Base-by-base conservation (phyloP, 2,797 vertebrate species). In the Streptopelia turtur region DNA sequence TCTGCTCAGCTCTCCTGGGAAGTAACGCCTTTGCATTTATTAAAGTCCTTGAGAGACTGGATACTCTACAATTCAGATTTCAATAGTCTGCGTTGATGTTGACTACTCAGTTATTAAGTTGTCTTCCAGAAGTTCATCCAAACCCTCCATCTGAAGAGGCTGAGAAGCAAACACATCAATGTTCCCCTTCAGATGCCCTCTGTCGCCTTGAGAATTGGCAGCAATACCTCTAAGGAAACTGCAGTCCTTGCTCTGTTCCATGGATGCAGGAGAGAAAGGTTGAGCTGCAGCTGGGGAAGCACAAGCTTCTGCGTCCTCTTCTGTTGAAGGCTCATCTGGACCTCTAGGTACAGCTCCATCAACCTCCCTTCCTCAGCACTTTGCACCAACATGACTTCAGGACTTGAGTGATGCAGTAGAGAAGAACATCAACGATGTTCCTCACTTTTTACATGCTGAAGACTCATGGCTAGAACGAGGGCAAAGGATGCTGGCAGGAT, bases 101-200 rank as follows among this genome's bases (percentile, higher is more conserved):
- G 91, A 89, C 95, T 95, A 70, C 88, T 91, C 77, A 27, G 90
- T 96, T 93, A 96, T 92, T 96, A 94, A 91, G 79, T 12, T 96
- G 95, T 96, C 95, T 96, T 85, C 56, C 68, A 52, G 79, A 95
- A 94, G 88, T 89, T 96, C 59, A 76, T 77, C 53, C 37, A 69
- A 87, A 64, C 55, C 74, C 79, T 83, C 43, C 84, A 68, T 61
- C 55, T 68, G 79, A 78, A 55, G 80, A 83, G 78, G 74, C 83
- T 88, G 47, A 33, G 66, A 43, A 87, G 78, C 86, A 88, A 89
- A 87, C 49, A 78, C 74, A 74, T 31, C 39, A 61, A 11, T 4
- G 61, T 16, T 94, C 74, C 90, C 93, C 88, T 94, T 85, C 68
- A 63, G 39, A 80, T 52, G 72, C 45, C 72, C 90, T 79, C 80